These are phyloP conservation scores for Callinectes sapidus DNA, from an alignment of 2,888 invertebrate species.

Conservation along the genomic window DNA sequence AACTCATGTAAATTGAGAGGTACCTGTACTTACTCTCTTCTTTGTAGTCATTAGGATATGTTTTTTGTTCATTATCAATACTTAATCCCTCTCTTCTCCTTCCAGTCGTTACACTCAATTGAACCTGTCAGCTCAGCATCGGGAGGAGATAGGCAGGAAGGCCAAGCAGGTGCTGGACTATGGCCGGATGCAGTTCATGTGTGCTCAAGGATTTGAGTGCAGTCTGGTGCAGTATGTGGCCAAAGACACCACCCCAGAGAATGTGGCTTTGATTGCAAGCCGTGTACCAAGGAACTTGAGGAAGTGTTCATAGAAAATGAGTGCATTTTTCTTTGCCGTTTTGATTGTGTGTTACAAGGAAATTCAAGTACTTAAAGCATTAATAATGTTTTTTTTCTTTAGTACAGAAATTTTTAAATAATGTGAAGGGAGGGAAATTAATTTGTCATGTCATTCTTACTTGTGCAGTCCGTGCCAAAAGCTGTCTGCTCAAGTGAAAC, in stretches of 20 bases:
- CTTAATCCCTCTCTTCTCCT: not conserved
- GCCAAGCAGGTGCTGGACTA: conserved; percentile 63
- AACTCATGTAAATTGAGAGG: too few species aligned
- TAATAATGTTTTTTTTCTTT: not conserved
- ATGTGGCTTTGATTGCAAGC: conserved; percentile 56
- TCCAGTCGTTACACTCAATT: conserved; percentile 60
- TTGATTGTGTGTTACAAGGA: not conserved
- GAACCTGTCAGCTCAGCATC: conserved; percentile 47
- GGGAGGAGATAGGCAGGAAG: conserved; percentile 62
- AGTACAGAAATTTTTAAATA: not conserved
- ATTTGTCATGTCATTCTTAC: not conserved
- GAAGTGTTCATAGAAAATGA: not conserved
- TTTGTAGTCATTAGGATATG: too few species aligned
- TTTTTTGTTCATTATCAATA: too few species aligned
- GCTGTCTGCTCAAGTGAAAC: not conserved
- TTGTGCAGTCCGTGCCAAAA: not conserved
- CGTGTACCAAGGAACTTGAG: not conserved
- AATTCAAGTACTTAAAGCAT: not conserved
- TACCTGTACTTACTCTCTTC: too few species aligned
- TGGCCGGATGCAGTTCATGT: conserved; percentile 47
- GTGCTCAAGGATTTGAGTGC: conserved; percentile 44
- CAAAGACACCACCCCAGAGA: conserved; percentile 60
- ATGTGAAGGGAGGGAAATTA: not conserved
- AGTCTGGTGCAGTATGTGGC: conserved; percentile 59
- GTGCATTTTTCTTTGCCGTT: not conserved